Evolutionary conservation across 2,797 vertebrate genomes (phyloP).

Genomic region (Lutra lutra): DNA sequence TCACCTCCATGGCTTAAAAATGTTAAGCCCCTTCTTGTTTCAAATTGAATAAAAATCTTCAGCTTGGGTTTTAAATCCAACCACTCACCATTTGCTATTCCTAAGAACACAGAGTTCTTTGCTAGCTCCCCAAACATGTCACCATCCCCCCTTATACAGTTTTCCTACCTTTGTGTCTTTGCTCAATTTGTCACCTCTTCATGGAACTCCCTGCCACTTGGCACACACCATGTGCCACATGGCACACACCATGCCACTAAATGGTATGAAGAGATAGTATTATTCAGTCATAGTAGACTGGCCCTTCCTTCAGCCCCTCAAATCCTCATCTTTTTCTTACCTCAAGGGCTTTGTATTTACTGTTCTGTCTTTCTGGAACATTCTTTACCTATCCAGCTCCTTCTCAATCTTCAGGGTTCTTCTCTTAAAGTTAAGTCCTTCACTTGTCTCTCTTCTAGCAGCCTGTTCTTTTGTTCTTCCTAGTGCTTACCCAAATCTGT

Average conservation of each 20-base stretch:
- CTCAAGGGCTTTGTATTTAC: neutral
- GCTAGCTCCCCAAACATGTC: neutral
- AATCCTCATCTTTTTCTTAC: neutral
- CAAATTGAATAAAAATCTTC: neutral
- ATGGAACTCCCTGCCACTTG: neutral
- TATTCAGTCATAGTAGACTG: neutral
- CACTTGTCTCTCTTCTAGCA: neutral
- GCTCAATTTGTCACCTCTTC: neutral
- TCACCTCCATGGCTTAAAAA: constrained; percentile 40
- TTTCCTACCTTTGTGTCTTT: constrained; percentile 12
- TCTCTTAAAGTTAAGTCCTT: neutral
- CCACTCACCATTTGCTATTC: neutral
- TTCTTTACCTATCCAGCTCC: neutral
- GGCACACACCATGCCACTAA: too few relatives aligned
- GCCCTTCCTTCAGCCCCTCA: neutral
- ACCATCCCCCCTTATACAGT: neutral
- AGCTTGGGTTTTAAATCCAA: neutral
- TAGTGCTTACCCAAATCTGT: neutral
- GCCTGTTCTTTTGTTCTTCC: neutral
- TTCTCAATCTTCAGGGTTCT: constrained; percentile 3
- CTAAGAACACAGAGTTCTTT: neutral
- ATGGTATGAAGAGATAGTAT: neutral
- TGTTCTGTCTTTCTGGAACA: neutral
- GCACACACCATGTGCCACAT: too few relatives aligned
- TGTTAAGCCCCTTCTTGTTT: neutral